Evolutionary conservation across 2,888 invertebrate genomes (phyloP), one percentile per base, ranked within the genome.

Genomic region (Sminthurinus aureus): DNA sequence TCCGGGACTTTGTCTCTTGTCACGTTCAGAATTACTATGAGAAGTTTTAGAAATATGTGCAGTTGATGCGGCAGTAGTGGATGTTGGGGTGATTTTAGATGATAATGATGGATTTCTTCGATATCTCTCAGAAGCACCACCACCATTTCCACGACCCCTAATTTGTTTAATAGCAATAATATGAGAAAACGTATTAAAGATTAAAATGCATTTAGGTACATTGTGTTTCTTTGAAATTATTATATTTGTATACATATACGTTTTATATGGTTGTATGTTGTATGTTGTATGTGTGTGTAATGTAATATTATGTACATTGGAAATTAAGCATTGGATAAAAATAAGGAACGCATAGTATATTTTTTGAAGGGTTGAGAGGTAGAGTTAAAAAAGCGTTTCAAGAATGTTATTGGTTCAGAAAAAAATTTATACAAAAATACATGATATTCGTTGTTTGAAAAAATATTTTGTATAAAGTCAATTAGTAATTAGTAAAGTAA

Each of bases 41-140:
- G 80, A 73, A 2, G 73, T 73, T 22, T 52, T n/a, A 13, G 80
- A 58, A 24, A 74, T 26, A 15, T 24, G 51, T 0, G 38, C 75
- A 0, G 73, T 20, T 50, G 71, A 51, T 24, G 73, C 73, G n/a
- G 73, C 52, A 8, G 80, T 52, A 24, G 83, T 64, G 0, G 79
- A 67, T 26, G 79, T 79, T 24, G 80, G 15, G 13, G 71, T 71
- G 50, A 20, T 4, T 75, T n/a, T n/a, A n/a, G 69, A 69, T 69
- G 69, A 69, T 18, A 58, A 18, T 8, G 74, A 78, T 18, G 83
- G 85, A 38, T 85, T 85, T 67, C 87, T 26, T 79, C 86, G 74
- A 66, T 82, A 74, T 20, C 87, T 74, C 15, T 86, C 86, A 75
- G 83, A 82, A 0, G 76, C 75, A 0, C 73, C 58, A n/a, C 67